Conservation (phyloP, 2,888 invertebrate genomes). For the Amblyjoppa fuscipennis region DNA sequence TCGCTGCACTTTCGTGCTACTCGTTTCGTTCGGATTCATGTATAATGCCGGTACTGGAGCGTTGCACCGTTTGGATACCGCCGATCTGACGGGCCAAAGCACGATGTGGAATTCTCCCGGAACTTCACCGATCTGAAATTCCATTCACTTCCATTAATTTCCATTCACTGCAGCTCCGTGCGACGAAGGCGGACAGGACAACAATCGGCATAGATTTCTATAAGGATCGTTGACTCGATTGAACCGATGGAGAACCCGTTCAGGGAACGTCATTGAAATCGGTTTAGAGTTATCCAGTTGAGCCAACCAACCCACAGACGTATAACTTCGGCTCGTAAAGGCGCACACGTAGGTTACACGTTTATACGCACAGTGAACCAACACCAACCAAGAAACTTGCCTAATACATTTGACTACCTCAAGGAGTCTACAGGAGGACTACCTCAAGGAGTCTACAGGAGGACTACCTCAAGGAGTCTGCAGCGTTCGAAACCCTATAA, state of each 20-base stretch:
- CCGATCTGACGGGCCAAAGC: background rate
- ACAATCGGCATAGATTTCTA: conserved; percentile 53
- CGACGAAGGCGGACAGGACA: conserved; percentile 35
- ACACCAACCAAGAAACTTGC: conserved; percentile 12
- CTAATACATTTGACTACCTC: background rate
- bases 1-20: background rate
- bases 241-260: conserved; percentile 57
- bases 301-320: background rate
- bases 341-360: background rate
- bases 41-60: background rate
- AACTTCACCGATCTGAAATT: background rate
- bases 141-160: background rate
- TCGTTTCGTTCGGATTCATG: background rate
- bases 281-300: conserved; percentile 22
- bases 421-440: background rate
- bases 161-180: background rate
- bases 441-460: background rate
- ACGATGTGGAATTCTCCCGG: background rate
- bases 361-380: background rate
- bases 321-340: background rate
- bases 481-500: background rate
- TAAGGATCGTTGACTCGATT: conserved; percentile 65
- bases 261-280: conserved; percentile 55
- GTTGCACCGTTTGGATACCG: background rate
- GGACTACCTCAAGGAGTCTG: background rate